phyloP scores from a whole-genome alignment of 2,797 vertebrate species.

The Myioborus miniatus region DNA sequence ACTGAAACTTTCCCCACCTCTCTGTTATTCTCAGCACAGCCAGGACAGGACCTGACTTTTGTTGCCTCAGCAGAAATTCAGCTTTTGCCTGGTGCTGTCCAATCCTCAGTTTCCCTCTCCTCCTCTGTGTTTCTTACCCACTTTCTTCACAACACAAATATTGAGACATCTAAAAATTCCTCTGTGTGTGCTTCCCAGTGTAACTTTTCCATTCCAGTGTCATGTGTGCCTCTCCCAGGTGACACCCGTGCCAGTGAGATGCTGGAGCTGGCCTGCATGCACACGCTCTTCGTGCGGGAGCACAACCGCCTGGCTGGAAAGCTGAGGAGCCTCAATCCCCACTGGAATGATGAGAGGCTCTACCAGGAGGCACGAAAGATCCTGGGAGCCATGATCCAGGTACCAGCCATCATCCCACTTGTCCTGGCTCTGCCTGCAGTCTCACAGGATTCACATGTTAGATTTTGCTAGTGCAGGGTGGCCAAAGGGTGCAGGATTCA shows the following conservation, averaged over 20 bases:
- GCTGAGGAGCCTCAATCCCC: conserved; percentile 80
- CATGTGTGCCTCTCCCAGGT: conserved; percentile 62
- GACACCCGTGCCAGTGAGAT: conserved; percentile 86
- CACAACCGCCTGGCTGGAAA: conserved; percentile 86
- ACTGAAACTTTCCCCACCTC: neutral
- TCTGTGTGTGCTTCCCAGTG: fast-evolving
- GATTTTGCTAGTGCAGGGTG: neutral
- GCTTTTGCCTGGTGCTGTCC: neutral
- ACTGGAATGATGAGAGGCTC: conserved; percentile 83
- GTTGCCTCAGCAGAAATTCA: neutral
- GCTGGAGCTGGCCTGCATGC: conserved; percentile 82
- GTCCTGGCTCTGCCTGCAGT: neutral
- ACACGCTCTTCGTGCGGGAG: conserved; percentile 86
- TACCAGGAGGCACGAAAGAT: conserved; percentile 92
- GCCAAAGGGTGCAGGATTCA: neutral
- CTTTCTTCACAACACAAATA: neutral
- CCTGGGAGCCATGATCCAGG: conserved; percentile 86
- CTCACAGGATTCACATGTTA: fast-evolving
- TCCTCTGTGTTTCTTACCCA: neutral
- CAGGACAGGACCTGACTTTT: neutral
- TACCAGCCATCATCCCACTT: neutral
- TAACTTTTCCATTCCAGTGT: neutral
- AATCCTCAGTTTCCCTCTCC: neutral
- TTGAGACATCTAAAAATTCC: fast-evolving
- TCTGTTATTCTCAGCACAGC: neutral